Conservation (phyloP, 2,797 vertebrate species). For the Tachyglossus aculeatus region DNA sequence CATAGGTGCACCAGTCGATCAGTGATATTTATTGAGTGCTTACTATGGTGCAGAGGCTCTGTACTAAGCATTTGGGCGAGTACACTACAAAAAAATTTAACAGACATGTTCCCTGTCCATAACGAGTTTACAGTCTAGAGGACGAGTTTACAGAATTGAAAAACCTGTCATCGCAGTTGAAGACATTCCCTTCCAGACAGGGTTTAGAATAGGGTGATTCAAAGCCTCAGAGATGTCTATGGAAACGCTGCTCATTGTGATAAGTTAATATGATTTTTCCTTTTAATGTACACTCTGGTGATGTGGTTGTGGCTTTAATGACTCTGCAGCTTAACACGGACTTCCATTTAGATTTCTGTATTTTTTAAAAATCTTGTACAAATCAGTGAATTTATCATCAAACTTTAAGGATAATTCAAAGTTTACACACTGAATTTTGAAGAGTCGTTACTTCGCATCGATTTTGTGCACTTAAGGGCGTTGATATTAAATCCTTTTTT, state of each 20-base stretch:
- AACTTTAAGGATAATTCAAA: slow-evolving; percentile 20
- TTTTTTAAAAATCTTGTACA: slow-evolving; percentile 31
- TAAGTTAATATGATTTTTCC: not conserved
- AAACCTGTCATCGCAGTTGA: not conserved
- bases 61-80: too few relatives aligned
- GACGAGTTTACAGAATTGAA: not conserved
- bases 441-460: slow-evolving; percentile 4
- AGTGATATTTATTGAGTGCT: too few relatives aligned
- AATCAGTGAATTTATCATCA: slow-evolving; percentile 8
- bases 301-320: not conserved
- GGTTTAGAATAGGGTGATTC: not conserved
- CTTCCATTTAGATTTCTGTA: slow-evolving; percentile 9
- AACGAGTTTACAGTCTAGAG: too few relatives aligned
- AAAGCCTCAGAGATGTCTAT: slow-evolving; percentile 7
- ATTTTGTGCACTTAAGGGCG: not conserved
- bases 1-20: not conserved
- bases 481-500: not conserved
- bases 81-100: too few relatives aligned
- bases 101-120: too few relatives aligned
- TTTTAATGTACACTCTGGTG: not conserved
- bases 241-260: slow-evolving; percentile 19
- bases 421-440: slow-evolving; percentile 47
- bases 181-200: not conserved
- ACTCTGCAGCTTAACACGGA: not conserved
- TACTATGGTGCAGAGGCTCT: too few relatives aligned